Percentiles rank a stretch among this genome's conserved stretches.
Conservation (phyloP, 2,888 invertebrate genomes). For the Cacoxenus indagator region DNA sequence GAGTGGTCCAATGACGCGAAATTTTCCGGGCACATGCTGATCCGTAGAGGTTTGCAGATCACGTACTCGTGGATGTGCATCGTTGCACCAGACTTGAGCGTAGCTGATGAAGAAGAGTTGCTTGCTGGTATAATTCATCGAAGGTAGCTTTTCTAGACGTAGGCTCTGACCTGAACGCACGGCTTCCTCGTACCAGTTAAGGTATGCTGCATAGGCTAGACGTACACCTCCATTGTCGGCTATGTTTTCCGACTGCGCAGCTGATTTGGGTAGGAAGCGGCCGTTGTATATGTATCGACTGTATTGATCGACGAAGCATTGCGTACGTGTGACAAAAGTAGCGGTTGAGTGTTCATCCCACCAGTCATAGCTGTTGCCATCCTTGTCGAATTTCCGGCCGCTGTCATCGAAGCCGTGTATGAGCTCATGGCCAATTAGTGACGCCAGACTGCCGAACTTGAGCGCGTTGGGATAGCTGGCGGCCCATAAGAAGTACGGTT, state of each 20-base stretch:
- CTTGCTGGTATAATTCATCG: slow-evolving; percentile 53
- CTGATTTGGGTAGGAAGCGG: slow-evolving; percentile 46
- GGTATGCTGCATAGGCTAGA: slow-evolving; percentile 63
- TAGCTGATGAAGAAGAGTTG: slow-evolving; percentile 67
- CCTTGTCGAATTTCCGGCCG: slow-evolving; percentile 59
- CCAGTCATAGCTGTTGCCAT: slow-evolving; percentile 58
- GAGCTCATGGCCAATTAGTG: slow-evolving; percentile 61
- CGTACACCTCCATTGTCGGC: slow-evolving; percentile 67
- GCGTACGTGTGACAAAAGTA: slow-evolving; percentile 47
- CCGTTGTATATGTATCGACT: slow-evolving; percentile 51
- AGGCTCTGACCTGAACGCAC: slow-evolving; percentile 28
- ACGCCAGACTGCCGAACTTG: slow-evolving; percentile 59
- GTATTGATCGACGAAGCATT: slow-evolving; percentile 63
- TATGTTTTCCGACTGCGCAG: slow-evolving; percentile 61
- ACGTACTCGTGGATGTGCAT: slow-evolving; percentile 41
- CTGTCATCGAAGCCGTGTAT: slow-evolving; percentile 65
- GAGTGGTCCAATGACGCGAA: slow-evolving; percentile 61
- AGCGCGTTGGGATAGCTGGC: slow-evolving; percentile 57
- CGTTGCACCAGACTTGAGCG: slow-evolving; percentile 65
- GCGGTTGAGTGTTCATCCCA: slow-evolving; percentile 56
- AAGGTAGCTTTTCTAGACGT: slow-evolving; percentile 51
- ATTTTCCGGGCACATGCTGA: slow-evolving; percentile 53
- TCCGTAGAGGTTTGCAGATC: slow-evolving; percentile 47
- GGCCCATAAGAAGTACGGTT: slow-evolving; percentile 59
- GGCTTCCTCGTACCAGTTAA: slow-evolving; percentile 51